phyloP scores from a whole-genome alignment of 2,113 vertebrate species.

The Acrocephalus arundinaceus region DNA sequence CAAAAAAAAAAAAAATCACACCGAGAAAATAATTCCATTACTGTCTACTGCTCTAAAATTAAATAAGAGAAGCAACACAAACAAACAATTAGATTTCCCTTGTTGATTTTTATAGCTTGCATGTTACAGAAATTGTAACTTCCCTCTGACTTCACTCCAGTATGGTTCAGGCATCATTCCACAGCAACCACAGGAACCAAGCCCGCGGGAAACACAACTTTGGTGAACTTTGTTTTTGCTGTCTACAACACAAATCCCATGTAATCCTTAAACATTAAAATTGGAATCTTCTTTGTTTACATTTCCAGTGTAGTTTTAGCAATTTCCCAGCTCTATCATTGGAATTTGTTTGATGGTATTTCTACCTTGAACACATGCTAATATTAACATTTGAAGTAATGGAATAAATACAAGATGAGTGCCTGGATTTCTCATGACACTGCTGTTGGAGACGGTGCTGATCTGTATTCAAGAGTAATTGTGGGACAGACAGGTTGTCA shows the following conservation, averaged over 20 bases:
- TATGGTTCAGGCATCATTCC: not conserved
- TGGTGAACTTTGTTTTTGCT: not conserved
- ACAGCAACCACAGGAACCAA: not conserved
- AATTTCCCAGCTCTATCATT: not conserved
- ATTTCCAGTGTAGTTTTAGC: not conserved
- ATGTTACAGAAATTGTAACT: not conserved
- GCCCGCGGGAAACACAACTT: not conserved
- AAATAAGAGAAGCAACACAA: not conserved
- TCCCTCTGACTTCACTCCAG: not conserved
- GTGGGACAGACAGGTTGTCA: not conserved
- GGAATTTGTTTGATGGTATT: not conserved
- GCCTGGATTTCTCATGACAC: not conserved
- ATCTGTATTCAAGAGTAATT: not conserved
- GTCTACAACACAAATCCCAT: not conserved
- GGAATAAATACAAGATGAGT: not conserved
- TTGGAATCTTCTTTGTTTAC: not conserved
- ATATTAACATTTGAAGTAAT: not conserved
- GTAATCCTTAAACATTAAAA: not conserved
- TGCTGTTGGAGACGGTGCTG: not conserved
- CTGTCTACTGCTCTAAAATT: not conserved
- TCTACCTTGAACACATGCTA: not conserved
- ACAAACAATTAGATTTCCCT: not conserved
- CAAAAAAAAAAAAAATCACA: too few relatives aligned
- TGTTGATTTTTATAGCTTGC: not conserved
- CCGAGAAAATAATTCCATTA: not conserved